Base-by-base conservation (phyloP, 2,113 vertebrate species). In the Archocentrus centrarchus region DNA sequence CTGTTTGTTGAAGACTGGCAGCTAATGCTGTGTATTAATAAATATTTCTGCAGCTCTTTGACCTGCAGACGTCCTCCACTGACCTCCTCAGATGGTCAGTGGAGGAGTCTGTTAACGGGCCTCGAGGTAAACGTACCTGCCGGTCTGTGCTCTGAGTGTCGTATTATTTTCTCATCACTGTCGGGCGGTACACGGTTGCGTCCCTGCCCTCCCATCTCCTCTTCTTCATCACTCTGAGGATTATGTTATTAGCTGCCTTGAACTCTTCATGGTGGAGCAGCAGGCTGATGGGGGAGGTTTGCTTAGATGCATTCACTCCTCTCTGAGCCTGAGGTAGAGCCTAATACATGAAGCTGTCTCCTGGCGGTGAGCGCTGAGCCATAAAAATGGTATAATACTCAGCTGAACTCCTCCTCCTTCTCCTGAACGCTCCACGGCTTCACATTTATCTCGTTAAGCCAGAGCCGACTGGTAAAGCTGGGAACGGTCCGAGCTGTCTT, bases 401-500 rank as follows among this genome's bases (percentile, higher is more conserved):
- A 24, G 35, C 39, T 37, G 50, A 57, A 24, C 70, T 15, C 11
- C 79, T 66, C 66, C 80, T 22, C 55, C 58, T 63, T 77, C 80
- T 70, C 78, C 3, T 61, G 11, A 37, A 59, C 6, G 62, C 86
- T 50, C 37, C 77, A 39, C 79, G 2, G 64, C 39, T 59, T 81
- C 82, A 20, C 39, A 44, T 85, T 82, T 37, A 79, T 87, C 77
- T 70, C 9, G 20, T 61, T 70, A 37, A 79, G 62, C 87, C 6
- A 57, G 14, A 79, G 86, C 59, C 4, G 30, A n/a, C 3, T 7
- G 59, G 7, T 35, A 7, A 27, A 79, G 59, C 75, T 30, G 82
- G 13, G 78, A 59, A 55, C 2, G 39, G 64, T 13, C 39, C 39
- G 0, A 15, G 39, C 30, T 11, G 59, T 24, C 58, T 7, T 27